Evolutionary conservation across 2,797 vertebrate genomes (phyloP), one percentile per base, ranked within the genome.

Genomic region (Cuculus canorus): DNA sequence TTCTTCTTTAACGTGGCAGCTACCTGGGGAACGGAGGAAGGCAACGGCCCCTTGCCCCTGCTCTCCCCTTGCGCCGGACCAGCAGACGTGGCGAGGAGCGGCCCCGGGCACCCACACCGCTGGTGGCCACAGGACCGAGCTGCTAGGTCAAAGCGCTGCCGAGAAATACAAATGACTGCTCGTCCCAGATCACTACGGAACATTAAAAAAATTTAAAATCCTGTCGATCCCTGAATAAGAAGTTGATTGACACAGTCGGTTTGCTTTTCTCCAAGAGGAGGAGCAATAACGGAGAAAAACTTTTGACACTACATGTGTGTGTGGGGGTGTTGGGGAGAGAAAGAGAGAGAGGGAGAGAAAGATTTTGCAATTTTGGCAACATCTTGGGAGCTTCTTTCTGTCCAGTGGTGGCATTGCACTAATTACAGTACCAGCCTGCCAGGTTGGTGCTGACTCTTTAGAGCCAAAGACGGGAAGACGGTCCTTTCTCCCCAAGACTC

Each of bases 141-240:
- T 86, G 96, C 92, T 76, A 90, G 95, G 93, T 96, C 94, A 82
- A 90, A 95, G 95, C 2, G 27, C 73, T 75, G 87, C 85, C 8
- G 37, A 88, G 95, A 86, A 96, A 96, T 93, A 93, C 88, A 64
- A 97, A 96, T 77, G 92, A 92, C 72, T 82, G 92, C 86, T 96
- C 57, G 35, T 97, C 97, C 95, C 50, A 91, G 93, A 89, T 97
- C 94, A 21, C 88, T 96, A 82, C 3, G 53, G 95, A 97, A 97
- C 96, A 91, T 61, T 96, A 97, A 90, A 98, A 98, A 98, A 97
- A 95, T 93, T 85, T 97, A 97, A 98, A 98, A 98, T 97, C 97
- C 97, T 97, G 97, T 98, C 95, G 97, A 98, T 98, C 98, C 98
- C 98, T 98, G 98, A 98, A 98, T 98, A 97, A 97, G 96, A 98